These are phyloP conservation scores for Macrotrachela quadricornifera DNA, from an alignment of 1,140 invertebrate genomes.

Conservation along the genomic window DNA sequence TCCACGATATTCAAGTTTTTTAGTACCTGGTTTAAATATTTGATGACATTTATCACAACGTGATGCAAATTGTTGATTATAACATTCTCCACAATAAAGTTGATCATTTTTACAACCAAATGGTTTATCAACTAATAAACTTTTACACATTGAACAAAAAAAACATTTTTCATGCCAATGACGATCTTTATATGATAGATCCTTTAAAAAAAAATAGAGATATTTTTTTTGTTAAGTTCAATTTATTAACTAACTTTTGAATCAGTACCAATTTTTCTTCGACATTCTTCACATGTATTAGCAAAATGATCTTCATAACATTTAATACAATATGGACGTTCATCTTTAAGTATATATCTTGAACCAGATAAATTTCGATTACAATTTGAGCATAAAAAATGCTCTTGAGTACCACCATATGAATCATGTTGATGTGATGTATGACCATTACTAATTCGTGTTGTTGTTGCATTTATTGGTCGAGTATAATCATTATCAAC, in stretches of 20 bases:
- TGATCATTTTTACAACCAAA: slow-evolving; percentile 81
- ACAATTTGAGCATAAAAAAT: slow-evolving; percentile 33
- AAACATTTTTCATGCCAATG: slow-evolving; percentile 97
- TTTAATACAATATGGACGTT: slow-evolving; percentile 90
- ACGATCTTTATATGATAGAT: slow-evolving; percentile 90
- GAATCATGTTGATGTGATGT: no score
- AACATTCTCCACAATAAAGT: slow-evolving; percentile 97
- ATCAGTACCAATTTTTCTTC: slow-evolving; percentile 83
- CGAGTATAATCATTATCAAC: no score
- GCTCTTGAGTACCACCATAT: neutral
- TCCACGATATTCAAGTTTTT: slow-evolving; percentile 99
- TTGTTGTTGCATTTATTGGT: no score
- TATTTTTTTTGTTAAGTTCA: neutral
- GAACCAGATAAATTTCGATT: slow-evolving; percentile 81
- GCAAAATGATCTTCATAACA: slow-evolving; percentile 92
- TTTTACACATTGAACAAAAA: slow-evolving; percentile 86
- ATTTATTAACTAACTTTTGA: slow-evolving; percentile 52
- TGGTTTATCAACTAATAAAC: slow-evolving; percentile 92
- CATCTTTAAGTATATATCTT: slow-evolving; percentile 78
- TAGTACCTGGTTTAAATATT: slow-evolving; percentile 93
- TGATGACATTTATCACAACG: slow-evolving; percentile 93
- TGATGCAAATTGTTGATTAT: slow-evolving; percentile 91
- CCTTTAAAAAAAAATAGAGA: slow-evolving; percentile 37
- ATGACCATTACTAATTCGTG: no score
- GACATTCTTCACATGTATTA: slow-evolving; percentile 85